phyloP scores from a whole-genome alignment of 2,113 vertebrate genomes.

The Labeo catla region DNA sequence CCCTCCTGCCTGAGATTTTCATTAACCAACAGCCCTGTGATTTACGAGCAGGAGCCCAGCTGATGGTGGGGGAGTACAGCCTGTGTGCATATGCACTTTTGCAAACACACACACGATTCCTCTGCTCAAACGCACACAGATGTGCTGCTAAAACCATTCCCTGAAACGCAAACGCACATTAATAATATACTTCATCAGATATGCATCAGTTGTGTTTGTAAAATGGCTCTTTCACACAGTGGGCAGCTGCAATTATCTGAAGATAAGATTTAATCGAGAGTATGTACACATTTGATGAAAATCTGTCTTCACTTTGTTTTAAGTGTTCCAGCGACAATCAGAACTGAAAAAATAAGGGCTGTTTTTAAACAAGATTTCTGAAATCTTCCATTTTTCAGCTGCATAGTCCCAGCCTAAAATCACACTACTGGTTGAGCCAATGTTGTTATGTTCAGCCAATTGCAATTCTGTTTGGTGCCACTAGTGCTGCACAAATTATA shows the following conservation, averaged over 20 bases:
- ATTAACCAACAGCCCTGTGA: slow-evolving; percentile 51
- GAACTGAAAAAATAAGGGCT: not conserved
- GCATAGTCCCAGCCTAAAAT: not conserved
- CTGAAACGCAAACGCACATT: slow-evolving; percentile 42
- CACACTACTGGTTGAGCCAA: not conserved
- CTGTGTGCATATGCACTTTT: slow-evolving; percentile 40
- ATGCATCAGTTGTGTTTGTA: slow-evolving; percentile 7
- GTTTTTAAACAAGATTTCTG: not conserved
- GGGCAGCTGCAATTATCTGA: slow-evolving; percentile 10
- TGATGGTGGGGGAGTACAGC: slow-evolving; percentile 18
- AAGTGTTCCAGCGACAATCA: not conserved
- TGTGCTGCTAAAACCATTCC: slow-evolving; percentile 6
- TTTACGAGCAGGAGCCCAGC: slow-evolving; percentile 45
- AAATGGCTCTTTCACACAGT: slow-evolving; percentile 25
- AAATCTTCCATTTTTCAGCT: not conserved
- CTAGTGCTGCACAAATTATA: not conserved
- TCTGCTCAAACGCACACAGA: slow-evolving; percentile 24
- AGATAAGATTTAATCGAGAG: slow-evolving; percentile 25
- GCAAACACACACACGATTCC: slow-evolving; percentile 24
- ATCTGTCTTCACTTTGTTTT: no score
- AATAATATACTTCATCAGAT: slow-evolving; percentile 7
- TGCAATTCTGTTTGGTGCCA: not conserved
- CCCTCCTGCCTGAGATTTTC: slow-evolving; percentile 52
- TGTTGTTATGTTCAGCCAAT: slow-evolving; percentile 14
- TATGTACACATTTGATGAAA: slow-evolving; percentile 35